phyloP scores from a whole-genome alignment of 2,113 vertebrate species.

The Nyctibius bracteatus region DNA sequence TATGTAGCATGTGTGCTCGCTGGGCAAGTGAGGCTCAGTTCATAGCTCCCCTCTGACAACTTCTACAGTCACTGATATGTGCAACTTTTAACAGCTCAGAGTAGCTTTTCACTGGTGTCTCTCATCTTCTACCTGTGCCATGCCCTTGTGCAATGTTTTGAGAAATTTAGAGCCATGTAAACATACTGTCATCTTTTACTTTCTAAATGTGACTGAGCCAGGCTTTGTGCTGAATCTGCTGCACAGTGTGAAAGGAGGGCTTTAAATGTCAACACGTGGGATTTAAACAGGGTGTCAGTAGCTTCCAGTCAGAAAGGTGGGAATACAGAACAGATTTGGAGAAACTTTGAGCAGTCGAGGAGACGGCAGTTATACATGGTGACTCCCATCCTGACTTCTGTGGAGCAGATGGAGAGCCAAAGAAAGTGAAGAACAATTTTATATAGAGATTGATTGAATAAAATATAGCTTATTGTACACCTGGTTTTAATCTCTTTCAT shows the following conservation, averaged over 20 bases:
- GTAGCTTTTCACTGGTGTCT: not conserved
- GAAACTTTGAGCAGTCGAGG: not conserved
- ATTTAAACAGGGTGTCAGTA: not conserved
- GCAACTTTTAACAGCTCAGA: not conserved
- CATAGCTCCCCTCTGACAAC: not conserved
- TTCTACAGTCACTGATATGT: not conserved
- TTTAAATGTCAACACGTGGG: not conserved
- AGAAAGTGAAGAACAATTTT: not conserved
- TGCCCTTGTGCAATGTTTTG: not conserved
- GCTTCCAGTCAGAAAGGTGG: not conserved
- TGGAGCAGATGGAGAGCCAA: not conserved
- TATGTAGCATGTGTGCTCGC: rapidly evolving
- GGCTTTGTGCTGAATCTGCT: not conserved
- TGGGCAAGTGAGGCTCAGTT: not conserved
- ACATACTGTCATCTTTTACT: rapidly evolving
- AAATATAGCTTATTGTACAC: not conserved
- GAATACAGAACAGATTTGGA: not conserved
- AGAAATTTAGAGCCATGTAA: not conserved
- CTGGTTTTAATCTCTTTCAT: not conserved
- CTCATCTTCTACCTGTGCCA: rapidly evolving
- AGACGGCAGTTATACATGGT: not conserved
- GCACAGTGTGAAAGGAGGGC: not conserved
- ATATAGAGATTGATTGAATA: not conserved
- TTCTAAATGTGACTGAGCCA: not conserved
- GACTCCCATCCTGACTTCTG: not conserved